Conservation (phyloP, 2,888 invertebrate species). For the Salticus scenicus region DNA sequence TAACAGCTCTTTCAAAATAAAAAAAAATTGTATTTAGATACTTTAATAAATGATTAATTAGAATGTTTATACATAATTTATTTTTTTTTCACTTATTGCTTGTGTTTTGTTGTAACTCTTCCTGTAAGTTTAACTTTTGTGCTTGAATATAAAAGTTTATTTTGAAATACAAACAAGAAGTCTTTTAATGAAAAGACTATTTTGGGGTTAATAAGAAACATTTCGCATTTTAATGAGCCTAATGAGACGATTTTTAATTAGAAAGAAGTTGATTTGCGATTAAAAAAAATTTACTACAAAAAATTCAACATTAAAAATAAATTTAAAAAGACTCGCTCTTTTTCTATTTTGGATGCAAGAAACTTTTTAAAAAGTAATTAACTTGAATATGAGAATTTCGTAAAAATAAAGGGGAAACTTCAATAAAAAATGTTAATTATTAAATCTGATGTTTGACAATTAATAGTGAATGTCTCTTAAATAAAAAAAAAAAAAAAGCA, state of each 20-base stretch:
- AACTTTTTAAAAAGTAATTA: slow-evolving; percentile 68
- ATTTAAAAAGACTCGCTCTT: slow-evolving; percentile 41
- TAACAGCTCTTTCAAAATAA: too few species aligned
- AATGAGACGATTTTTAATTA: slow-evolving; percentile 65
- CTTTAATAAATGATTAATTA: not conserved
- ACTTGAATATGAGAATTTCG: slow-evolving; percentile 59
- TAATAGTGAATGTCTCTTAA: slow-evolving; percentile 47
- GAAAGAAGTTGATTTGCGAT: slow-evolving; percentile 30
- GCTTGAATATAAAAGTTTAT: not conserved
- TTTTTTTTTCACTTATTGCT: not conserved
- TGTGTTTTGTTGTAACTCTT: not conserved
- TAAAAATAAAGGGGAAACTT: slow-evolving; percentile 38
- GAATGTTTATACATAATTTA: not conserved
- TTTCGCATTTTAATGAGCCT: slow-evolving; percentile 65
- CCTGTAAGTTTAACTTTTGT: not conserved
- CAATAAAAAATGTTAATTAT: slow-evolving; percentile 54
- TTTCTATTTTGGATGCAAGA: slow-evolving; percentile 25
- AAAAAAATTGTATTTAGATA: not conserved
- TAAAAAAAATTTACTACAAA: not conserved
- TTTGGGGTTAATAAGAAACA: slow-evolving; percentile 66
- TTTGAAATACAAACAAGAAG: not conserved
- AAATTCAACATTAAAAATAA: slow-evolving; percentile 48
- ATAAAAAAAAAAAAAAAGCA: slow-evolving; percentile 25
- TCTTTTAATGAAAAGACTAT: slow-evolving; percentile 12
- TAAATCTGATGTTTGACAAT: slow-evolving; percentile 68